phyloP scores from a whole-genome alignment of 2,888 invertebrate genomes.

The Parnassius glacialis region DNA sequence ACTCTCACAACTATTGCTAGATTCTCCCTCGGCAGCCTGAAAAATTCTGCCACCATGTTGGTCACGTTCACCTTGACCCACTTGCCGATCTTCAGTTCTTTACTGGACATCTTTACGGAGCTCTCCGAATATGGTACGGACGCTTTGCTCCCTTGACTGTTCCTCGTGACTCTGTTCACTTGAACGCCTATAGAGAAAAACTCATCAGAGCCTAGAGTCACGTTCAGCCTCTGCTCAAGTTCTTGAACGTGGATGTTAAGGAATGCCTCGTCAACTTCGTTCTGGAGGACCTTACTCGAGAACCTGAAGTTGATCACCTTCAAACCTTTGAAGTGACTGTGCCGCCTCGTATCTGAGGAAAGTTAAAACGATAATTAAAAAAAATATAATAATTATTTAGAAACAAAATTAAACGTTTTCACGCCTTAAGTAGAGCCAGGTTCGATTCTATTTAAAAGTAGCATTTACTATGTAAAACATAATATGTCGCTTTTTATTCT shows the following conservation, averaged over 20 bases:
- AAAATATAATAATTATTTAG: not conserved
- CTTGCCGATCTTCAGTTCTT: slow-evolving; percentile 77
- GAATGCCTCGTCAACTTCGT: slow-evolving; percentile 85
- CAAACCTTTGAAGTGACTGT: slow-evolving; percentile 84
- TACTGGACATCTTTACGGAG: slow-evolving; percentile 72
- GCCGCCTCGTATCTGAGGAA: slow-evolving; percentile 83
- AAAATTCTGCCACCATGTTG: slow-evolving; percentile 88
- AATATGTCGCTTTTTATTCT: too few species aligned
- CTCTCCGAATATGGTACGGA: slow-evolving; percentile 64
- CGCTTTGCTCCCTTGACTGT: slow-evolving; percentile 64
- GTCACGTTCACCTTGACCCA: slow-evolving; percentile 90
- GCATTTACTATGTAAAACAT: too few species aligned
- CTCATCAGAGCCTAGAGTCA: slow-evolving; percentile 57
- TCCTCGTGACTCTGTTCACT: slow-evolving; percentile 67
- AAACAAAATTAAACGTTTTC: not conserved
- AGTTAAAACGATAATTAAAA: not conserved
- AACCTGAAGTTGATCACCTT: slow-evolving; percentile 87
- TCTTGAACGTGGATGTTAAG: slow-evolving; percentile 85
- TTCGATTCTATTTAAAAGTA: not conserved
- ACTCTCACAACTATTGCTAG: slow-evolving; percentile 89
- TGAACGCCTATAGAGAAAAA: slow-evolving; percentile 62
- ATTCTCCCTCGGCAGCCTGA: slow-evolving; percentile 86
- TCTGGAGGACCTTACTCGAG: slow-evolving; percentile 85
- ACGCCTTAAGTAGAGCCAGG: slow-evolving; percentile 11
- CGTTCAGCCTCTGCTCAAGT: slow-evolving; percentile 58